Evolutionary conservation across 2,888 invertebrate species (phyloP), one percentile per base, ranked within the genome.

Genomic region (Polyommatus icarus): DNA sequence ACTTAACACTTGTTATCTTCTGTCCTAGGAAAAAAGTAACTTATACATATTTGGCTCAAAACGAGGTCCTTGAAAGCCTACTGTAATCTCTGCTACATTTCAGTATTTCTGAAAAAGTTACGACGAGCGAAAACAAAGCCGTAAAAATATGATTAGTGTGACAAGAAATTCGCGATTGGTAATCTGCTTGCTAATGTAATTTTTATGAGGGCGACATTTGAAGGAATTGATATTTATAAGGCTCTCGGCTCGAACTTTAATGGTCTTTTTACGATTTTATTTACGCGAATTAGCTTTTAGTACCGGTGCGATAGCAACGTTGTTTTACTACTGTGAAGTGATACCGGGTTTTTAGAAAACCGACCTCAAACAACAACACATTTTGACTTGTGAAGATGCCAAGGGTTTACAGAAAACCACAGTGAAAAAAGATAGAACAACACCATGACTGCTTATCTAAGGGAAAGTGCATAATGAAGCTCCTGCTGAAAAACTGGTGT

Each of bases 281-380:
- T 67, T 67, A 67, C 67, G 29, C 32, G 67, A 67, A 67, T 67
- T 67, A 67, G 67, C 67, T 67, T 67, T 67, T 67, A 67, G 67
- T 67, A 18, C 67, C 67, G 29, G 67, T 32, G 29, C 67, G 18
- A 59, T 67, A 67, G 6, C 67, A 32, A 67, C 24, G 24, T 61
- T 29, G 29, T 32, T 29, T 67, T 67, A 32, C 6, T 12, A 24
- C 24, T 24, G 46, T 8, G 20, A 59, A 46, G 10, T 46, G n/a
- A 54, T 54, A 5, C 54, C 54, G 54, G 54, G 46, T 12, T 46
- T 46, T 8, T 8, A 40, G 10, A 46, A 46, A 46, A 46, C 10
- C 3, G 3, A 46, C 10, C 18, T 18, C 54, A 46, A 46, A 24
- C 24, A 24, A 24, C 24, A 24, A 24, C 1, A 24, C 24, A 24